Conservation (phyloP, 1,140 invertebrate species). For the Apocrypta bakeri region DNA sequence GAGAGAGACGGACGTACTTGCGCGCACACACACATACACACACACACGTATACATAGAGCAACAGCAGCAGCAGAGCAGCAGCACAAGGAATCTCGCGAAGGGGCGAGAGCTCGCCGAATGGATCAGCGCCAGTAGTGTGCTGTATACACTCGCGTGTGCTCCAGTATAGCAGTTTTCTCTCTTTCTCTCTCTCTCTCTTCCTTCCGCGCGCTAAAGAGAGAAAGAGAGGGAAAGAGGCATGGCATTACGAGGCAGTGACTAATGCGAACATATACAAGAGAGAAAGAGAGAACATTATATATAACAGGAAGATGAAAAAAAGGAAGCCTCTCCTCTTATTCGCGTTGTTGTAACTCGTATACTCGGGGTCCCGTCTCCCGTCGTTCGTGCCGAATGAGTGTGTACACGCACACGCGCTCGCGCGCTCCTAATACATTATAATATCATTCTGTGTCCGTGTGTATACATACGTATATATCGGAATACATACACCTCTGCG, state of each 20-base stretch:
- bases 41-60: too few relatives aligned
- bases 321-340: neutral
- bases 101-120: conserved; percentile 24
- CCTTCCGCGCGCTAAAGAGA: neutral
- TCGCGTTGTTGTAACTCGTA: neutral
- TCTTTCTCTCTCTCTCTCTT: neutral
- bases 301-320: neutral
- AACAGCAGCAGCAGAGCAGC: neutral
- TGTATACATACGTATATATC: neutral
- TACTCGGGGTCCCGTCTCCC: too few relatives aligned
- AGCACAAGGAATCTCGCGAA: neutral
- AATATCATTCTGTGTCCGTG: conserved; percentile 4
- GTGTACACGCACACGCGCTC: neutral
- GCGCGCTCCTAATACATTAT: too few relatives aligned
- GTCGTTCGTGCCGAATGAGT: neutral
- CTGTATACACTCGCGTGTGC: neutral
- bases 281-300: neutral
- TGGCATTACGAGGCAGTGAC: conserved; percentile 1
- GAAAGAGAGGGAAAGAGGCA: neutral
- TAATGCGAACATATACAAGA: neutral
- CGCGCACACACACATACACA: too few relatives aligned
- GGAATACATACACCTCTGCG: neutral
- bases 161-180: neutral
- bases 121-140: conserved; percentile 13
- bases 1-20: neutral